phyloP scores from a whole-genome alignment of 2,888 invertebrate genomes.

The Xanthia togata region DNA sequence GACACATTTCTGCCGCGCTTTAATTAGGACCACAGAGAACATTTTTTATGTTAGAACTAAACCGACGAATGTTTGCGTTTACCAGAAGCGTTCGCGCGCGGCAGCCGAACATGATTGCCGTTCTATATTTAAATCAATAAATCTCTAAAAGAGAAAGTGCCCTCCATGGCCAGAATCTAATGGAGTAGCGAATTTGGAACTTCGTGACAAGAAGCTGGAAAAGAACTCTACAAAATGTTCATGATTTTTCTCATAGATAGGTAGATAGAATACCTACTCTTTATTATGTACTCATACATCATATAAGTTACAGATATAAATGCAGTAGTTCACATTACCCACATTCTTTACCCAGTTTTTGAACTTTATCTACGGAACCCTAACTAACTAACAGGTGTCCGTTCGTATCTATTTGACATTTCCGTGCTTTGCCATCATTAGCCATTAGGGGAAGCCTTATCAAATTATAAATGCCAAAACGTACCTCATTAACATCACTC shows the following conservation, averaged over 20 bases:
- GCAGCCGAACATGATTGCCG: no score
- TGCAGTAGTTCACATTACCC: neutral
- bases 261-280: neutral
- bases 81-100: no score
- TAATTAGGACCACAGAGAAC: no score
- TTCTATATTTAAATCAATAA: neutral
- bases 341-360: neutral
- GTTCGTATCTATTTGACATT: conserved; percentile 66
- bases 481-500: conserved; percentile 34
- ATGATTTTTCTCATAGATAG: neutral
- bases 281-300: neutral
- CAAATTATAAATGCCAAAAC: conserved; percentile 64
- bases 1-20: no score
- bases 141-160: neutral
- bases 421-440: conserved; percentile 68
- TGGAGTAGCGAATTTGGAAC: neutral
- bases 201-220: neutral
- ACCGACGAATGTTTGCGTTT: no score
- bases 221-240: neutral
- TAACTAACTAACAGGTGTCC: conserved; percentile 60
- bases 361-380: conserved; percentile 25
- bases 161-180: neutral
- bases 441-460: conserved; percentile 58
- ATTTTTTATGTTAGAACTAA: no score
- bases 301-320: neutral